Conservation (phyloP, 2,797 vertebrate genomes). For the Crypturellus tataupa region DNA sequence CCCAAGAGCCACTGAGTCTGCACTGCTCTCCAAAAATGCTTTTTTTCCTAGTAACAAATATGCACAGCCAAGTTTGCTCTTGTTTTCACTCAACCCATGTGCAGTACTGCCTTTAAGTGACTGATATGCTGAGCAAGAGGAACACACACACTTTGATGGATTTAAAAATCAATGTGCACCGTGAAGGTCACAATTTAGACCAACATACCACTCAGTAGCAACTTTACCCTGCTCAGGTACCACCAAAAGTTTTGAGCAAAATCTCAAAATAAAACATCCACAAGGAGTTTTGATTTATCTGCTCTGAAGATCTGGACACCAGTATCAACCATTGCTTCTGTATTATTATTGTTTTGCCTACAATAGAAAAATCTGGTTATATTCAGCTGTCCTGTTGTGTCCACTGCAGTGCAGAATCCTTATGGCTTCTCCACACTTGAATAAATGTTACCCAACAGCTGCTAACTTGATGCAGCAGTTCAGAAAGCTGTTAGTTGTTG, state of each 20-base stretch:
- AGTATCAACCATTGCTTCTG: background rate
- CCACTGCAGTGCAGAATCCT: background rate
- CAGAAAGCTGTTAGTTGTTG: background rate
- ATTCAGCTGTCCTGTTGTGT: background rate
- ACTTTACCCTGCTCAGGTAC: background rate
- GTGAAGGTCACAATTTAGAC: background rate
- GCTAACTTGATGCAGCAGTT: background rate
- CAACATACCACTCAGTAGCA: accelerated
- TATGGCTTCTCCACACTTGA: background rate
- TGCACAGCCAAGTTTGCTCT: background rate
- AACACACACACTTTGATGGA: background rate
- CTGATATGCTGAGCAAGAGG: background rate
- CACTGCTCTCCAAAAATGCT: background rate
- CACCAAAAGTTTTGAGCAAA: background rate
- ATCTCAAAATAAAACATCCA: background rate
- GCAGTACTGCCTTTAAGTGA: background rate
- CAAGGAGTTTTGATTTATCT: background rate
- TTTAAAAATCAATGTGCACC: background rate
- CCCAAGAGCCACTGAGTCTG: background rate
- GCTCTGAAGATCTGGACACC: background rate
- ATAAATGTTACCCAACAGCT: background rate
- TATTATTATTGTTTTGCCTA: background rate
- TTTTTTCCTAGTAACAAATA: background rate
- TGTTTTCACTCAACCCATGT: background rate
- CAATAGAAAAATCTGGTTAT: background rate